A percentile compares a stretch with the other conserved stretches of the same genome.
Evolutionary conservation across 2,797 vertebrate genomes (phyloP).

Genomic region (Poeciliopsis gracilis): DNA sequence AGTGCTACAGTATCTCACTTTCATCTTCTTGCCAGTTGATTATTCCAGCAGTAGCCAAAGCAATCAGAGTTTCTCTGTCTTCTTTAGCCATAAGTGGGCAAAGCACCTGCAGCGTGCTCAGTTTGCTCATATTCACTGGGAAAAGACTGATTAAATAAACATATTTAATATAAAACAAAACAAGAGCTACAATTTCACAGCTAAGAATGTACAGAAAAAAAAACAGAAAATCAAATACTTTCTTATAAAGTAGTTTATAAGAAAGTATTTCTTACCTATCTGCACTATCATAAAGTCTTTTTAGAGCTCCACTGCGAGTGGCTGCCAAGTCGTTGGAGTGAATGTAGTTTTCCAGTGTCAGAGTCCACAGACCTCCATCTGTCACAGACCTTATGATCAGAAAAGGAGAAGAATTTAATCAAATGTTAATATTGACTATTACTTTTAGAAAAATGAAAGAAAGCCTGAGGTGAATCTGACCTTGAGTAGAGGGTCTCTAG

Average conservation of each 20-base stretch:
- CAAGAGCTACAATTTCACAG: background rate
- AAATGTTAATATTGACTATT: background rate
- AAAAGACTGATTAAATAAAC: conserved; percentile 84
- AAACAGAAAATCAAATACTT: background rate
- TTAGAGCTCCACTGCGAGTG: conserved; percentile 66
- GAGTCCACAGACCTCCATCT: conserved; percentile 90
- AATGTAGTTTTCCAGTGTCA: conserved; percentile 87
- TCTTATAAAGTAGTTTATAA: background rate
- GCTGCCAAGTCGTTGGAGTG: conserved; percentile 58
- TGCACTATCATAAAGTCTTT: conserved; percentile 79
- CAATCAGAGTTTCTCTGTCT: conserved; percentile 85
- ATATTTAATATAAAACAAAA: conserved; percentile 10
- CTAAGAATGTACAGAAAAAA: conserved; percentile 1
- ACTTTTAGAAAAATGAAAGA: background rate
- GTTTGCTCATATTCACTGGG: conserved; percentile 85
- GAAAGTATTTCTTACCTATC: conserved; percentile 80
- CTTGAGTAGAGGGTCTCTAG: conserved; percentile 85
- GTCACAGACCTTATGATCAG: conserved; percentile 83
- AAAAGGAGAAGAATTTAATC: conserved; percentile 28
- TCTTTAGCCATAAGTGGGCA: conserved; percentile 84
- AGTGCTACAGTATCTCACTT: conserved; percentile 71
- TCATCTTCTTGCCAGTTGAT: conserved; percentile 85
- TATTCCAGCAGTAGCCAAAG: conserved; percentile 87
- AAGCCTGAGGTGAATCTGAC: conserved; percentile 68
- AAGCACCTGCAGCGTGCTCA: conserved; percentile 91